Percentiles rank a stretch among this genome's conserved stretches.
These are phyloP conservation scores for Mungos mungo DNA, from an alignment of 2,113 vertebrate species.

Conservation along the genomic window DNA sequence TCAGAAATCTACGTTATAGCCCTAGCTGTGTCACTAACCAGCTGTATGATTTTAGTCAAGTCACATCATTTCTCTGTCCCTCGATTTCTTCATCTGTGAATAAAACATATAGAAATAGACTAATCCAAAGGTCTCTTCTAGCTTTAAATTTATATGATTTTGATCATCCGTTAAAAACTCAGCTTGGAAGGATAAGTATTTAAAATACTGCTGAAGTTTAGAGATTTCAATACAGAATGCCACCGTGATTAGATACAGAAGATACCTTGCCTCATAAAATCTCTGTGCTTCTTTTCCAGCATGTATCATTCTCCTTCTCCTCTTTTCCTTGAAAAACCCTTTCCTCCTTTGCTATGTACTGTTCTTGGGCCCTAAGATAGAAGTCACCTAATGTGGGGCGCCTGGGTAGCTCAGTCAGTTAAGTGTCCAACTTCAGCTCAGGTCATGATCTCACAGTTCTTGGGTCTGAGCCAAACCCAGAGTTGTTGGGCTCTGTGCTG, in stretches of 20 bases:
- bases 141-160: not conserved
- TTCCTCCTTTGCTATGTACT: not conserved
- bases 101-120: conserved; percentile 16
- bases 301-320: not conserved
- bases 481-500: no score
- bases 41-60: not conserved
- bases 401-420: no score
- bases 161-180: conserved; percentile 8
- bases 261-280: not conserved
- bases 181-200: not conserved
- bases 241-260: not conserved
- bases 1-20: not conserved
- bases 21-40: not conserved
- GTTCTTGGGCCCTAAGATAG: not conserved
- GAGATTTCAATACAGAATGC: not conserved
- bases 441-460: no score
- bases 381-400: not conserved
- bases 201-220: not conserved
- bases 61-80: not conserved
- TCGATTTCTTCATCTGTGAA: not conserved
- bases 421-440: no score
- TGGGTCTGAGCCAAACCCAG: no score
- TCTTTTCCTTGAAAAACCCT: not conserved
- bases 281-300: not conserved
- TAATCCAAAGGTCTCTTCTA: not conserved